phyloP scores from a whole-genome alignment of 2,113 vertebrate species.

The Callipepla squamata region DNA sequence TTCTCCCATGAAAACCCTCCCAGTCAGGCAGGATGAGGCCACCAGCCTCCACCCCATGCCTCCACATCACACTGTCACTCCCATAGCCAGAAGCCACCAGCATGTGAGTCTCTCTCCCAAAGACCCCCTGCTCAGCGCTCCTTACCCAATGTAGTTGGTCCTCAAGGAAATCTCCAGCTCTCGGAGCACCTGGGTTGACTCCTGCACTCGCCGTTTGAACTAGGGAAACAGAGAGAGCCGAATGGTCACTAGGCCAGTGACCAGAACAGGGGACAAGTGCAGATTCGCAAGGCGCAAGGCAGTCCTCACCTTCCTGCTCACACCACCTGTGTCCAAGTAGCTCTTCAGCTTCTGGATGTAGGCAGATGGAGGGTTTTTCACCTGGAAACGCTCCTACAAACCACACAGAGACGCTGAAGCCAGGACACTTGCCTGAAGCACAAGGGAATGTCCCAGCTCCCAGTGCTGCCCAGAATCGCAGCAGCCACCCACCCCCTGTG shows the following conservation, averaged over 20 bases:
- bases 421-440: accelerated
- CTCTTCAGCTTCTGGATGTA: conserved; percentile 93
- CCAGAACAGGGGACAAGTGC: accelerated
- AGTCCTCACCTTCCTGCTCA: conserved; percentile 86
- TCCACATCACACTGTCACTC: background rate
- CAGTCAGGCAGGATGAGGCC: background rate
- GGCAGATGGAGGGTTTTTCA: conserved; percentile 89
- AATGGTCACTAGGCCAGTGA: accelerated
- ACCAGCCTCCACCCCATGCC: background rate
- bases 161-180: conserved; percentile 96
- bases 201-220: conserved; percentile 87
- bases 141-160: conserved; percentile 96
- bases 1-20: background rate
- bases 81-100: background rate
- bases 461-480: background rate
- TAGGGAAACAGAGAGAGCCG: background rate
- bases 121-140: background rate
- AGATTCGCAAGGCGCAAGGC: background rate
- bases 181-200: conserved; percentile 90
- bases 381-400: conserved; percentile 91
- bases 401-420: conserved; percentile 1
- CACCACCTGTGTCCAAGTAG: conserved; percentile 87
- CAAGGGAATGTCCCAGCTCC: accelerated
- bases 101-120: accelerated
- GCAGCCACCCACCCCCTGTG: background rate